Percentiles rank a stretch among this genome's conserved stretches.
Evolutionary conservation across 1,140 invertebrate species (phyloP).

Genomic region (Ostrea denselamellosa): DNA sequence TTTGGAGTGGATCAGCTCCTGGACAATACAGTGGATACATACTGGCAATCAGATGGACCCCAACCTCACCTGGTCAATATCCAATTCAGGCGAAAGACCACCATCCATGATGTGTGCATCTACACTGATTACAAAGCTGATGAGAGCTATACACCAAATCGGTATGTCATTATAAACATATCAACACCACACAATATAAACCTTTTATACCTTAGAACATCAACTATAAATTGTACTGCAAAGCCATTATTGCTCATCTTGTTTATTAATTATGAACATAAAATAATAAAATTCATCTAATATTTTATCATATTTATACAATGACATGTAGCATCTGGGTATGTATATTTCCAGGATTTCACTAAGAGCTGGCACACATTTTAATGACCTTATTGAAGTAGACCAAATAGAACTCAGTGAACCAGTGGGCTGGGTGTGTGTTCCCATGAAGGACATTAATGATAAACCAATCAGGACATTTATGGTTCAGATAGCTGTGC

Average conservation of each 20-base stretch:
- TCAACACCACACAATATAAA: no score
- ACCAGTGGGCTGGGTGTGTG: conserved; percentile 96
- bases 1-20: conserved; percentile 98
- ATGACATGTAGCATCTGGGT: background rate
- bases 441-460: conserved; percentile 90
- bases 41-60: conserved; percentile 99
- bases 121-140: conserved; percentile 99
- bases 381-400: conserved; percentile 98
- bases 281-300: no score
- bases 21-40: conserved; percentile 97
- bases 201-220: no score
- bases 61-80: conserved; percentile 98
- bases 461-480: conserved; percentile 94
- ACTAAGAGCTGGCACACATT: conserved; percentile 95
- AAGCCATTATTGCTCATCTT: no score
- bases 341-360: conserved; percentile 86
- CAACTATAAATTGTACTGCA: no score
- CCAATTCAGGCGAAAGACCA: conserved; percentile 97
- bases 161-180: conserved; percentile 77
- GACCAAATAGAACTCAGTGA: conserved; percentile 96
- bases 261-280: no score
- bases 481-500: conserved; percentile 90
- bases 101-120: conserved; percentile 96
- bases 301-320: no score
- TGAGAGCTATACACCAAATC: conserved; percentile 98